phyloP scores from a whole-genome alignment of 1,140 invertebrate species.

The Drosophila sp. region DNA sequence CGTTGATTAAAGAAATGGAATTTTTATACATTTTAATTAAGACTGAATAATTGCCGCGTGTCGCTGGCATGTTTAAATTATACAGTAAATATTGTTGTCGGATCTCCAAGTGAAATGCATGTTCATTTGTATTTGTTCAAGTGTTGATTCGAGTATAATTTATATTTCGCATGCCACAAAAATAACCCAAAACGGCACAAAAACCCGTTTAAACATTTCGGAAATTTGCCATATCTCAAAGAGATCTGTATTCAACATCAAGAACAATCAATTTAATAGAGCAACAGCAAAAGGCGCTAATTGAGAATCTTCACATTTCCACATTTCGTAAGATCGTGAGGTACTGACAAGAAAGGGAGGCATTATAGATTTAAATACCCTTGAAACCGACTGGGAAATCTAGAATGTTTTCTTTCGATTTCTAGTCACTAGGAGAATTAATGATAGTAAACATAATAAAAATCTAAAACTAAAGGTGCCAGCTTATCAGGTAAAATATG shows the following conservation, averaged over 20 bases:
- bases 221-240: conserved; percentile 20
- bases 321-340: conserved; percentile 1
- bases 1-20: conserved; percentile 51
- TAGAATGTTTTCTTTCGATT: no score
- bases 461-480: no score
- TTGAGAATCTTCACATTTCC: conserved; percentile 69
- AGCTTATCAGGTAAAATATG: not conserved
- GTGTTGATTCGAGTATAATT: conserved; percentile 34
- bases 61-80: conserved; percentile 47
- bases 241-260: conserved; percentile 29
- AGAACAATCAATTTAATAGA: conserved; percentile 47
- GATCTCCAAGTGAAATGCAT: conserved; percentile 58
- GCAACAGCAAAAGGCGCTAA: conserved; percentile 48
- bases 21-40: conserved; percentile 73
- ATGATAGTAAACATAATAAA: no score
- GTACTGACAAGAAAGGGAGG: not conserved
- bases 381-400: not conserved
- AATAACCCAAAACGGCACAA: conserved; percentile 53
- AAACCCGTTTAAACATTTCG: conserved; percentile 31
- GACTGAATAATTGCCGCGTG: conserved; percentile 68
- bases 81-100: conserved; percentile 47
- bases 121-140: conserved; percentile 49
- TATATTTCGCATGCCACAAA: conserved; percentile 48
- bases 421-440: no score
- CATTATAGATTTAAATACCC: conserved; percentile 21